Evolutionary conservation across 2,113 vertebrate genomes (phyloP).

Genomic region (Taxidea taxus): DNA sequence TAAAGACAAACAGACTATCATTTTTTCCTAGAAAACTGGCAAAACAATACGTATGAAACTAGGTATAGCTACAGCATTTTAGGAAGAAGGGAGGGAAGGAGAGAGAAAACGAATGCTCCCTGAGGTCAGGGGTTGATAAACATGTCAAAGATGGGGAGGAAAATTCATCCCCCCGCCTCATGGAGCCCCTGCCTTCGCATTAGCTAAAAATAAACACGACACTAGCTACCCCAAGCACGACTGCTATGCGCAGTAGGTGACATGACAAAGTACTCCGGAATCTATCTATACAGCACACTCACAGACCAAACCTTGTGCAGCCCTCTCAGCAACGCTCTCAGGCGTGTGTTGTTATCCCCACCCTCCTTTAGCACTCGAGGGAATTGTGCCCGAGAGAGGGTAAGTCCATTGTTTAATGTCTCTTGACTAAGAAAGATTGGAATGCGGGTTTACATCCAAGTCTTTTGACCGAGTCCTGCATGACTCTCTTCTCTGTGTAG

Average conservation of each 20-base stretch:
- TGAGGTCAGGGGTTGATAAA: background rate
- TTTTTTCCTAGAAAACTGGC: background rate
- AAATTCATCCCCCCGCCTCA: background rate
- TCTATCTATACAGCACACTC: background rate
- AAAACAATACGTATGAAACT: background rate
- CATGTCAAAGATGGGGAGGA: fast-evolving
- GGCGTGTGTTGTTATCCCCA: background rate
- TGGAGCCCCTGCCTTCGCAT: background rate
- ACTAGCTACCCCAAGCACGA: background rate
- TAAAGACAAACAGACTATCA: background rate
- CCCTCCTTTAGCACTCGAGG: background rate
- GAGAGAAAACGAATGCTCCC: background rate
- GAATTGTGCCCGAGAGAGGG: background rate
- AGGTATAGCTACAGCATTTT: background rate
- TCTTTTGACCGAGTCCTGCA: background rate
- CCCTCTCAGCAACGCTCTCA: background rate
- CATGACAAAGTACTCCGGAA: background rate
- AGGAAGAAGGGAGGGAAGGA: background rate
- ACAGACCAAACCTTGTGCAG: background rate
- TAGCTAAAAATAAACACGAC: background rate
- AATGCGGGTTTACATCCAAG: background rate
- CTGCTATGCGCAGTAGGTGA: background rate
- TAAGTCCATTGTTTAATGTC: slow-evolving; percentile 1
- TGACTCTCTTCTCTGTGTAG: background rate
- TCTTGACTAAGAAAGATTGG: background rate